Conservation (phyloP, 2,113 vertebrate species). For the Campylorhamphus procurvoides region DNA sequence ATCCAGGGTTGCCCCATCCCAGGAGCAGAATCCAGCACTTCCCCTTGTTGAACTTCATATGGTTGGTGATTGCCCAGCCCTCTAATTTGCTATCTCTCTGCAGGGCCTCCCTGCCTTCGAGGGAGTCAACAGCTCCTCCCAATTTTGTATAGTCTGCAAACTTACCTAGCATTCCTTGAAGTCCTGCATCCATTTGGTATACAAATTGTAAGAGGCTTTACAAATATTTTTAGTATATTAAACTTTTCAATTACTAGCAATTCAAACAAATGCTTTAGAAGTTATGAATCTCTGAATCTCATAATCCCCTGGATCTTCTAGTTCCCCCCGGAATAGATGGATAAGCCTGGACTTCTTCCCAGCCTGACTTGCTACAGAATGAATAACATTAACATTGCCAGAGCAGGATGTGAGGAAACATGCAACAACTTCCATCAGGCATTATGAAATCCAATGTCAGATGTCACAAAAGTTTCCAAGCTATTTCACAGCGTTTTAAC, state of each 20-base stretch:
- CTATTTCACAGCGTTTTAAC: slow-evolving; percentile 7
- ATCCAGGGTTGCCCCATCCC: background rate
- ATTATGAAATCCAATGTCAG: background rate
- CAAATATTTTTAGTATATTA: background rate
- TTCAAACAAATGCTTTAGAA: slow-evolving; percentile 6
- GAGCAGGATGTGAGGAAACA: background rate
- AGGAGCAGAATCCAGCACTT: background rate
- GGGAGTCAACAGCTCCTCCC: background rate
- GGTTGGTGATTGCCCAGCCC: background rate
- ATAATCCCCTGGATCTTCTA: background rate
- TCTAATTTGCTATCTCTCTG: background rate
- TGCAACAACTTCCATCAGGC: background rate
- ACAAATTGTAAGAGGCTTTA: background rate
- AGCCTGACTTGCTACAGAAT: background rate
- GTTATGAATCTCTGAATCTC: background rate
- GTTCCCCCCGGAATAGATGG: background rate
- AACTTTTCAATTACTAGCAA: background rate
- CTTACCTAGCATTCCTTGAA: background rate
- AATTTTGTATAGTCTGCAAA: background rate
- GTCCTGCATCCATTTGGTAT: background rate
- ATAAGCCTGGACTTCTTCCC: background rate
- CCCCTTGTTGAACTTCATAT: background rate
- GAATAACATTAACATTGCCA: background rate
- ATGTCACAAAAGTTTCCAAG: background rate
- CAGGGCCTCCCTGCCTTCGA: background rate